These are phyloP conservation scores for Diplodus puntazzo DNA, from an alignment of 2,797 vertebrate genomes.

Conservation along the genomic window DNA sequence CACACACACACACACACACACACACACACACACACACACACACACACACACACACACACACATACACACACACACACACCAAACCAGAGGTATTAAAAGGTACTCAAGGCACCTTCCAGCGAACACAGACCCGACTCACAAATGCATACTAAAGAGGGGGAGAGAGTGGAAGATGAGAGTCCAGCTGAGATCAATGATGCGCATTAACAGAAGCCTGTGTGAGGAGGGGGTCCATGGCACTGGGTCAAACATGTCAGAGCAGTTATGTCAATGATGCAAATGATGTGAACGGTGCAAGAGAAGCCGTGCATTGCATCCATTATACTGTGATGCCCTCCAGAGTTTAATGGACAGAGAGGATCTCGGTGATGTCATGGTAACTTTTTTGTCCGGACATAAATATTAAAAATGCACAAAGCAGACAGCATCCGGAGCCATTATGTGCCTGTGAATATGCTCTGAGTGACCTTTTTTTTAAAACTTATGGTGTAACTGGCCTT, in stretches of 20 bases:
- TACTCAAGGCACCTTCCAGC: slow-evolving; percentile 20
- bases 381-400: neutral
- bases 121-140: slow-evolving; percentile 18
- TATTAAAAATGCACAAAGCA: neutral
- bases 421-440: neutral
- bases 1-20: slow-evolving; percentile 3
- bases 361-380: neutral
- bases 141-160: slow-evolving; percentile 7
- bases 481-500: slow-evolving; percentile 10
- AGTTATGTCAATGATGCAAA: slow-evolving; percentile 50
- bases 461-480: slow-evolving; percentile 24
- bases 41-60: slow-evolving; percentile 5
- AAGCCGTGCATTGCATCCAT: slow-evolving; percentile 8
- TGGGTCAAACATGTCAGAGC: slow-evolving; percentile 68
- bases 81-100: neutral
- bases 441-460: neutral
- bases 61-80: slow-evolving; percentile 3
- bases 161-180: neutral
- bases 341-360: neutral
- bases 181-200: slow-evolving; percentile 38
- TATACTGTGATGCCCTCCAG: neutral
- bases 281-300: slow-evolving; percentile 10
- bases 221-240: slow-evolving; percentile 44
- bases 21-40: slow-evolving; percentile 3
- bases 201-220: slow-evolving; percentile 38